phyloP scores from a whole-genome alignment of 2,888 invertebrate genomes.

The Phytoseiulus persimilis region DNA sequence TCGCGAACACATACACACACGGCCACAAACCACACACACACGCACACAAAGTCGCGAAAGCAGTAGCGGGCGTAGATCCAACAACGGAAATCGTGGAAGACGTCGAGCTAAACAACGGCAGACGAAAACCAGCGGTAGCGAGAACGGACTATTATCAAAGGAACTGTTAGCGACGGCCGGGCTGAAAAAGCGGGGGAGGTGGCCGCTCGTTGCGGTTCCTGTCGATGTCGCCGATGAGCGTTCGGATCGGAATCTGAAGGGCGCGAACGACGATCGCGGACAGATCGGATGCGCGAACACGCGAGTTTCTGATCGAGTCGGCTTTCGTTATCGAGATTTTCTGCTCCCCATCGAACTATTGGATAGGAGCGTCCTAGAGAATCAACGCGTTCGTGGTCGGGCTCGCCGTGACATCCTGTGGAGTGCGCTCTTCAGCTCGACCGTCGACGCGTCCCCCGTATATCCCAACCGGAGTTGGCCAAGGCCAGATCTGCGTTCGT shows the following conservation, averaged over 20 bases:
- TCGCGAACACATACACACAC: not conserved
- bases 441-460: too few relatives aligned
- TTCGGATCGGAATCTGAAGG: not conserved
- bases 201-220: not conserved
- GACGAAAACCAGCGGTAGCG: not conserved
- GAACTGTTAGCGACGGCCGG: not conserved
- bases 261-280: not conserved
- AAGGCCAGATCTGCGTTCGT: too few relatives aligned
- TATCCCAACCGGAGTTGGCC: too few relatives aligned
- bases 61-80: not conserved
- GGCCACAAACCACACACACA: not conserved
- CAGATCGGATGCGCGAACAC: too few relatives aligned
- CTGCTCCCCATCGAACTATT: too few relatives aligned
- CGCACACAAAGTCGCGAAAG: not conserved
- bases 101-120: not conserved
- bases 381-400: too few relatives aligned
- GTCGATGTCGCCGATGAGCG: not conserved
- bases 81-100: not conserved
- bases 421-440: too few relatives aligned
- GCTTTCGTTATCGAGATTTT: too few relatives aligned
- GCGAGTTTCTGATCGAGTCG: too few relatives aligned
- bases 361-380: too few relatives aligned
- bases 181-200: not conserved
- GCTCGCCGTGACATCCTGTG: too few relatives aligned
- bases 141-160: not conserved